phyloP scores from a whole-genome alignment of 2,797 vertebrate species.

The Pangasius djambal region DNA sequence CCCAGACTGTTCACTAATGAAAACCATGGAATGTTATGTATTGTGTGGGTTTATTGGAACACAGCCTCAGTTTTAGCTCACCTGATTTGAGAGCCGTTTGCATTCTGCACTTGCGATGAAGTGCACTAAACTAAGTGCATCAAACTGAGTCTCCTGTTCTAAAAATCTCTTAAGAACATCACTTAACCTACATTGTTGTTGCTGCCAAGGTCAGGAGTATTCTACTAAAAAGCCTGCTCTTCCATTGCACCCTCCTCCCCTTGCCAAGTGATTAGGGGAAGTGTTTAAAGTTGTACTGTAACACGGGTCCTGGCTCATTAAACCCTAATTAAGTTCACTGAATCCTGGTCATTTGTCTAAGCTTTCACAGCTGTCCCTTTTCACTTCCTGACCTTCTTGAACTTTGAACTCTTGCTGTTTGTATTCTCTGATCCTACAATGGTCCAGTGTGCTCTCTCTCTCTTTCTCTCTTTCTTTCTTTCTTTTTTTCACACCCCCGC shows the following conservation, averaged over 20 bases:
- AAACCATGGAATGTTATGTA: not conserved
- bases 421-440: conserved; percentile 49
- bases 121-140: not conserved
- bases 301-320: not conserved
- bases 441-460: conserved; percentile 42
- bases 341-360: conserved; percentile 1
- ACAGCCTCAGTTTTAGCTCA: not conserved
- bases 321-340: not conserved
- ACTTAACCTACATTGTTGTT: not conserved
- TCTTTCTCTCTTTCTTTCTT: conserved; percentile 12
- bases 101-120: not conserved
- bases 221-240: not conserved
- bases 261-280: not conserved
- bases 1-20: not conserved
- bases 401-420: not conserved
- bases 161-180: not conserved
- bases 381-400: conserved; percentile 11
- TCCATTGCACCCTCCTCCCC: not conserved
- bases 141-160: not conserved
- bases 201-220: not conserved
- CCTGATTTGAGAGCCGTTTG: not conserved
- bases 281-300: not conserved
- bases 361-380: not conserved
- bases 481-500: not conserved
- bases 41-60: not conserved